Evolutionary conservation across 1,140 invertebrate genomes (phyloP).

Genomic region (Panagrolaimus sp.): DNA sequence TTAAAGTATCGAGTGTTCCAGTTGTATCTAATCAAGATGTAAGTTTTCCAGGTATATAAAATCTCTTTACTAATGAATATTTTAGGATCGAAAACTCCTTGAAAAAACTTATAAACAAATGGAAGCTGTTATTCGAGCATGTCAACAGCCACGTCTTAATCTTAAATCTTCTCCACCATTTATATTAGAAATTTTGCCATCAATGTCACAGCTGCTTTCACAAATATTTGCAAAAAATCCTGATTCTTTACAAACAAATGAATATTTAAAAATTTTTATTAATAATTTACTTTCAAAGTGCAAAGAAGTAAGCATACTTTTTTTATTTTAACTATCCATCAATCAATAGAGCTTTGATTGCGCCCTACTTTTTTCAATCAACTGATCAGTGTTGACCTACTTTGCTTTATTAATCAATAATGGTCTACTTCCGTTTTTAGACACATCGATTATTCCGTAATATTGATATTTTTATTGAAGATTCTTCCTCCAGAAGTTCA

Average conservation of each 20-base stretch:
- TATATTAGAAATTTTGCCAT: constrained; percentile 95
- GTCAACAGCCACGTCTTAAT: constrained; percentile 97
- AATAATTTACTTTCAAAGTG: constrained; percentile 63
- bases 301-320: constrained; percentile 53
- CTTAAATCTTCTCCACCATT: constrained; percentile 98
- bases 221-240: constrained; percentile 77
- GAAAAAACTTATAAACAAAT: constrained; percentile 50
- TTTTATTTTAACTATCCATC: not conserved
- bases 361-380: not conserved
- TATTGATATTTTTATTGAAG: constrained; percentile 67
- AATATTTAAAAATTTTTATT: constrained; percentile 93
- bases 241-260: constrained; percentile 77
- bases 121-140: constrained; percentile 71
- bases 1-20: no score
- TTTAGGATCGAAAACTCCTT: constrained; percentile 43
- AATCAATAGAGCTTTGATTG: no score
- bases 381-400: no score
- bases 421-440: constrained; percentile 15
- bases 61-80: not conserved
- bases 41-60: no score
- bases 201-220: constrained; percentile 94
- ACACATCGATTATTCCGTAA: constrained; percentile 71
- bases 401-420: no score
- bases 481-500: constrained; percentile 72
- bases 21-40: no score